Conservation (phyloP, 2,113 vertebrate genomes). For the Lepisosteus osseus region DNA sequence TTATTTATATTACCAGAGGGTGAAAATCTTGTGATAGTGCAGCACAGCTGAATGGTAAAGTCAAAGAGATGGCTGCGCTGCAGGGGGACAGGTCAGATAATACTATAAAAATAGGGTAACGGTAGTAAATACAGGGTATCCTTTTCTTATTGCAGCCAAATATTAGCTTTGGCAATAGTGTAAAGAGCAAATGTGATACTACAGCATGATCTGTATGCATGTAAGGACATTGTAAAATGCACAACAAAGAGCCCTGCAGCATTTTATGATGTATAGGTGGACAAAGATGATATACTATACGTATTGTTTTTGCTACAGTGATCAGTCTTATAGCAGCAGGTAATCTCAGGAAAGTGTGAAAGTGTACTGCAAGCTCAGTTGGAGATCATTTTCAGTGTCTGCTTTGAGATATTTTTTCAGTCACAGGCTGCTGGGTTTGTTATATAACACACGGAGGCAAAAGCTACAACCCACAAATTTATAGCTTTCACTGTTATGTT, state of each 20-base stretch:
- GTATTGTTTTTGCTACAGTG: slow-evolving; percentile 1
- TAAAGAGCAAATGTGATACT: too few relatives aligned
- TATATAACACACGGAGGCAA: slow-evolving; percentile 4
- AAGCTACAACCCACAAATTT: neutral
- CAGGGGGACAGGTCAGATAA: too few relatives aligned
- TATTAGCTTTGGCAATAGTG: too few relatives aligned
- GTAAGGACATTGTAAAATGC: too few relatives aligned
- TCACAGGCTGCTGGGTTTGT: slow-evolving; percentile 5
- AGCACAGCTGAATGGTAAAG: neutral
- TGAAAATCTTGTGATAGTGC: neutral
- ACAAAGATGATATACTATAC: neutral
- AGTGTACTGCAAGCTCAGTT: slow-evolving; percentile 13
- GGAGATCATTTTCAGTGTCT: neutral
- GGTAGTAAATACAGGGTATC: neutral
- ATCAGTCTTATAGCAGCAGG: neutral
- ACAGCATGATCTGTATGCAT: too few relatives aligned
- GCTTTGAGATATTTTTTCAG: neutral
- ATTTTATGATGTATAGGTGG: neutral
- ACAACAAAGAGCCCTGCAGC: neutral
- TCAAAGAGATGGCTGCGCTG: too few relatives aligned
- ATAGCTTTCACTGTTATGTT: neutral
- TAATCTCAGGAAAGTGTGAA: neutral
- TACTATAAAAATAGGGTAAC: too few relatives aligned
- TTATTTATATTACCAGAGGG: neutral
- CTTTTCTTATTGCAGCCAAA: too few relatives aligned